Evolutionary conservation across 2,113 vertebrate species (phyloP), one percentile per base, ranked within the genome.

Genomic region (Triplophysa tibetana): DNA sequence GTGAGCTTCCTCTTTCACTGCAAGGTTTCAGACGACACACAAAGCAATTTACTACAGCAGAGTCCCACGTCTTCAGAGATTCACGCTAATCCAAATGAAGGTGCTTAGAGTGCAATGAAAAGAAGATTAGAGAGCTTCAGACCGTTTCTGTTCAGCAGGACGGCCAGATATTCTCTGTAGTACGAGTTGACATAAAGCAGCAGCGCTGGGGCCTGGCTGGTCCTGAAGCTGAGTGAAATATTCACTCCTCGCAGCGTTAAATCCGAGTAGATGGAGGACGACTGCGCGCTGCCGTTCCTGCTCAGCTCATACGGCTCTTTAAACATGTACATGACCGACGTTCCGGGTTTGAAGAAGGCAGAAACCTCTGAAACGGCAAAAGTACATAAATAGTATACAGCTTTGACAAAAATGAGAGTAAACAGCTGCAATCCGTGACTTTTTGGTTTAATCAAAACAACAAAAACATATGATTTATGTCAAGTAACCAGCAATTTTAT

Each of bases 91-190:
- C 82, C 74, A 82, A 83, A 83, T 70, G 45, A 86, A 87, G 77
- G 66, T 77, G 79, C 65, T 54, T 23, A 68, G 78, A 68, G 81
- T 68, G 41, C 65, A 82, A 11, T 45, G 41, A 70, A 26, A 19
- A 13, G 21, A 41, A 60, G 56, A 82, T 68, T 66, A 67, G 74
- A 45, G 24, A 52, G 45, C 26, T 79, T 78, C 94, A 92, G 86
- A 98, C 97, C 96, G 0, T 97, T 95, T 88, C 88, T 95, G 66
- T 93, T 93, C 56, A 98, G 91, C 82, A 95, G 90, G 70, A 97
- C 66, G 0, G 95, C 95, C 81, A 98, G 90, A 63, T 95, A 95
- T 76, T 97, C 95, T 81, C 93, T 92, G 88, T 95, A 93, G 91
- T 94, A 93, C 14, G 95, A 96, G 84, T 83, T 93, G 79, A 95